Conservation (phyloP, 2,113 vertebrate species). For the Zosterops borbonicus region DNA sequence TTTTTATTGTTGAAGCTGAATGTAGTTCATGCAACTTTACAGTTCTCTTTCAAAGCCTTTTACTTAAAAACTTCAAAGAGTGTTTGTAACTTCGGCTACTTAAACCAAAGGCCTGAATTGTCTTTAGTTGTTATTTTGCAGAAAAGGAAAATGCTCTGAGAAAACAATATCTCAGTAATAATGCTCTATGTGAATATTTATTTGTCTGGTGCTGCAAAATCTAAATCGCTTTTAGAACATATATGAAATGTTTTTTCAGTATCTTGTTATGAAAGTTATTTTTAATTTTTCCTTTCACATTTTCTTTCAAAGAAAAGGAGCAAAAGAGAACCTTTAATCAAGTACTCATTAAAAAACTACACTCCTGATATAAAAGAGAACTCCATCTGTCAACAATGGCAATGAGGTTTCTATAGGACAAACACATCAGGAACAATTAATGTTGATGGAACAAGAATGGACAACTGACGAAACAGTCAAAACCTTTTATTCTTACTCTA, state of each 20-base stretch:
- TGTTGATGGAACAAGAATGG: constrained; percentile 30
- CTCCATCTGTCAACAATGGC: constrained; percentile 39
- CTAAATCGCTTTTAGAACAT: neutral
- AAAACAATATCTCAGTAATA: neutral
- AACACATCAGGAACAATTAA: constrained; percentile 52
- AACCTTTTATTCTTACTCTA: neutral
- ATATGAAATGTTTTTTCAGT: neutral
- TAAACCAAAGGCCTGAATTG: neutral
- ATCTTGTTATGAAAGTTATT: neutral
- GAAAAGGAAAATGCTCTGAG: neutral
- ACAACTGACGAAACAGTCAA: constrained; percentile 34
- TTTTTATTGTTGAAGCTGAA: neutral
- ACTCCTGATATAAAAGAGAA: constrained; percentile 11
- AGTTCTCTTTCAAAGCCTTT: neutral
- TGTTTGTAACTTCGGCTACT: neutral
- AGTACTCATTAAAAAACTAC: constrained; percentile 42
- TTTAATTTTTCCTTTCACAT: neutral
- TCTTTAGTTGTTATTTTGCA: neutral
- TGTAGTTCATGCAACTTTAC: neutral
- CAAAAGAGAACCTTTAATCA: constrained; percentile 35
- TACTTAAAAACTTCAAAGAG: neutral
- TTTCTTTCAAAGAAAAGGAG: constrained; percentile 17
- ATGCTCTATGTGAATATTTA: neutral
- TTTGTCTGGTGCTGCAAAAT: neutral
- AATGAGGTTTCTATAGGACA: constrained; percentile 34